Evolutionary conservation across 2,113 vertebrate genomes (phyloP).

Genomic region (Ardeotis arabs): DNA sequence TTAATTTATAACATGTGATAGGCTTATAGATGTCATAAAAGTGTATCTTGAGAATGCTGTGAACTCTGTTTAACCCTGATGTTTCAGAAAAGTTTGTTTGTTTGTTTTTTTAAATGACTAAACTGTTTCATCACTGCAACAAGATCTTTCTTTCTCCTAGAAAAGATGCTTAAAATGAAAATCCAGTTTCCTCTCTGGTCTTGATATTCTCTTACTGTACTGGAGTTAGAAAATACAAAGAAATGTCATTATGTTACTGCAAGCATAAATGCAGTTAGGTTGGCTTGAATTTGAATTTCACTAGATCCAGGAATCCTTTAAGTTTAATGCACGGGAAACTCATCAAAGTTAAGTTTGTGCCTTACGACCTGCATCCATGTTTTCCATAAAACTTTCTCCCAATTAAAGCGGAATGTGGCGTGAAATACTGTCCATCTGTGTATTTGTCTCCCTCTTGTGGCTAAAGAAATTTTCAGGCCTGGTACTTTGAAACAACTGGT

Average conservation of each 20-base stretch:
- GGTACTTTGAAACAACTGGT: background rate
- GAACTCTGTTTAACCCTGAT: conserved; percentile 63
- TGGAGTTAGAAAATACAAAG: background rate
- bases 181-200: background rate
- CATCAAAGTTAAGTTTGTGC: background rate
- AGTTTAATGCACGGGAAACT: background rate
- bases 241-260: background rate
- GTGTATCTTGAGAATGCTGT: conserved; percentile 57
- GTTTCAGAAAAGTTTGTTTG: conserved; percentile 53
- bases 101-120: background rate
- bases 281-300: background rate
- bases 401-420: background rate
- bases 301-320: background rate
- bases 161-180: conserved; percentile 14
- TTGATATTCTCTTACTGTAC: background rate
- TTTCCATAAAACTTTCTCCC: background rate
- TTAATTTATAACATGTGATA: conserved; percentile 66
- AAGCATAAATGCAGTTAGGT: background rate
- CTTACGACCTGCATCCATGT: background rate
- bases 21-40: conserved; percentile 65
- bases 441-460: conserved; percentile 57
- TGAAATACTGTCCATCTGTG: background rate
- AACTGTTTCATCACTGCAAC: background rate
- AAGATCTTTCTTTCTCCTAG: background rate
- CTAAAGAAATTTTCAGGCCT: background rate